Conservation (phyloP, 2,113 vertebrate species). For the Actinemys pallida region DNA sequence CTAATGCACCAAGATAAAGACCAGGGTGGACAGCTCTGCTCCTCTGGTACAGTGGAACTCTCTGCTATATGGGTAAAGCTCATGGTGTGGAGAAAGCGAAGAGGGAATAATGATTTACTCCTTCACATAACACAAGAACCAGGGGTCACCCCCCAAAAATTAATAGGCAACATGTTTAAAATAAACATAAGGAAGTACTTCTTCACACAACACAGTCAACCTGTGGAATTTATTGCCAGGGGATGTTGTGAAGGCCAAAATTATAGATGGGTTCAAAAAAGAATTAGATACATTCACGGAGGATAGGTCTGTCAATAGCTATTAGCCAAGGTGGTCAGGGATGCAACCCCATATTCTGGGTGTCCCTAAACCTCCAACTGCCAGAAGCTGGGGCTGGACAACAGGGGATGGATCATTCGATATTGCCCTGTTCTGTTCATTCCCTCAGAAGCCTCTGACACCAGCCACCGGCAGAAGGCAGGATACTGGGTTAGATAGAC, state of each 20-base stretch:
- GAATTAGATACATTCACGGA: neutral
- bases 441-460: neutral
- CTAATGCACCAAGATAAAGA: neutral
- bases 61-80: neutral
- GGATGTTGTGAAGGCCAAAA: neutral
- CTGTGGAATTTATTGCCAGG: neutral
- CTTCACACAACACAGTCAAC: neutral
- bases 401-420: neutral
- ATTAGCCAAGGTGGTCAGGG: neutral
- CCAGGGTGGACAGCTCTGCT: neutral
- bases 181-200: neutral
- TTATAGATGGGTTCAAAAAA: neutral
- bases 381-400: neutral
- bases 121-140: neutral
- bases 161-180: neutral
- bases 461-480: neutral
- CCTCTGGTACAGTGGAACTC: neutral
- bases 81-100: neutral
- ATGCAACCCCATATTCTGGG: neutral
- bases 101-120: neutral
- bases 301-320: neutral
- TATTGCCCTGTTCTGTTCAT: neutral
- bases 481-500: neutral
- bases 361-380: neutral
- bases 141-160: neutral